phyloP scores from a whole-genome alignment of 1,140 invertebrate species.

The Ooceraea biroi region DNA sequence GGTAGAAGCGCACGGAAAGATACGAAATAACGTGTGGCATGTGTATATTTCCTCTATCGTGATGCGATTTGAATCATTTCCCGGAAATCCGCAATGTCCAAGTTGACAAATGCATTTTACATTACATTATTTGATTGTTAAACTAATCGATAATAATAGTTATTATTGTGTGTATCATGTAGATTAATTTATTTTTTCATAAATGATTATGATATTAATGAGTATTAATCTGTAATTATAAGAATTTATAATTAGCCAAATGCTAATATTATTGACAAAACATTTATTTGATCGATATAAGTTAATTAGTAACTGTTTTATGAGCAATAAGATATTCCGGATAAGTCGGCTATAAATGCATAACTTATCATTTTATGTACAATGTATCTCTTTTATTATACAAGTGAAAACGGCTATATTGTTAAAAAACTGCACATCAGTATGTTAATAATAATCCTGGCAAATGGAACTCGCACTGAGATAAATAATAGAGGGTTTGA shows the following conservation, averaged over 20 bases:
- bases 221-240: background rate
- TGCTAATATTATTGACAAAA: background rate
- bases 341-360: background rate
- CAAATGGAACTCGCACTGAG: background rate
- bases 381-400: background rate
- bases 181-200: background rate
- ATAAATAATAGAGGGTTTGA: constrained; percentile 34
- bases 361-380: background rate
- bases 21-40: constrained; percentile 20
- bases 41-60: constrained; percentile 11
- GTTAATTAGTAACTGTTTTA: background rate
- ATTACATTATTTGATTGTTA: background rate
- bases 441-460: background rate
- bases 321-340: background rate
- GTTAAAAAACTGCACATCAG: constrained; percentile 21
- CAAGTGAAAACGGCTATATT: background rate
- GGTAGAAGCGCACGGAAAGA: constrained; percentile 32
- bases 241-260: background rate
- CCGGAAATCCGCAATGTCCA: background rate
- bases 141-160: background rate
- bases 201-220: background rate
- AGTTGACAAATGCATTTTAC: background rate
- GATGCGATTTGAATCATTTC: constrained; percentile 7
- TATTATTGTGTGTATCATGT: constrained; percentile 4
- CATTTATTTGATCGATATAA: constrained; percentile 11